phyloP scores from a whole-genome alignment of 2,113 vertebrate species.

The Gambusia affinis region DNA sequence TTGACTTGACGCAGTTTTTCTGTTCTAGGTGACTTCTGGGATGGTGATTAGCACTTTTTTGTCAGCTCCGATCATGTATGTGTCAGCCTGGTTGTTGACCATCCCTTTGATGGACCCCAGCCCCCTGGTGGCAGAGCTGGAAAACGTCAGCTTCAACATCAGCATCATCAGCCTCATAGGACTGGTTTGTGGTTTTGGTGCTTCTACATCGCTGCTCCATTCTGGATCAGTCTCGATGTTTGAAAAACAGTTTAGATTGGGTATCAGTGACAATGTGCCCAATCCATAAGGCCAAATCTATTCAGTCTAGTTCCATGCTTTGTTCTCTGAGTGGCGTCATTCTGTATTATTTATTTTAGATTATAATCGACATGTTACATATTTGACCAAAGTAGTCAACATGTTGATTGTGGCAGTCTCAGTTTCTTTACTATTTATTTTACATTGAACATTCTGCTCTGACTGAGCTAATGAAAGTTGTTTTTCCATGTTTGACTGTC shows the following conservation, averaged over 20 bases:
- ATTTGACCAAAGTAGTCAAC: too few species aligned
- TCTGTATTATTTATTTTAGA: too few species aligned
- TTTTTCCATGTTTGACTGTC: too few species aligned
- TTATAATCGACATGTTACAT: too few species aligned
- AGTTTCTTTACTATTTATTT: too few species aligned
- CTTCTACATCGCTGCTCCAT: background rate
- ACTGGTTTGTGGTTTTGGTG: constrained; percentile 81
- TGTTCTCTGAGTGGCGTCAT: too few species aligned
- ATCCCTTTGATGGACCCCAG: constrained; percentile 94
- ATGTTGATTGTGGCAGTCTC: too few species aligned
- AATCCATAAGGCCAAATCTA: too few species aligned
- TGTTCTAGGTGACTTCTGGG: constrained; percentile 89
- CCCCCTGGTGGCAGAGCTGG: constrained; percentile 86
- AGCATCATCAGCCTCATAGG: constrained; percentile 92
- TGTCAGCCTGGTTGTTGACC: constrained; percentile 96
- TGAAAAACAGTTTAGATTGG: background rate
- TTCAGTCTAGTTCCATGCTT: too few species aligned
- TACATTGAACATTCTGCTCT: too few species aligned
- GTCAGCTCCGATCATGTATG: constrained; percentile 97
- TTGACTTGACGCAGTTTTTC: background rate
- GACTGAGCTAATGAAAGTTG: too few species aligned
- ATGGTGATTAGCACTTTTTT: constrained; percentile 98
- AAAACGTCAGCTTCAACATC: constrained; percentile 97
- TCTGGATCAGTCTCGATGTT: background rate
- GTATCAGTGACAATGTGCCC: too few species aligned